Percentiles rank a stretch among this genome's conserved stretches.
Conservation (phyloP, 2,888 invertebrate species). For the Cabera pusaria region DNA sequence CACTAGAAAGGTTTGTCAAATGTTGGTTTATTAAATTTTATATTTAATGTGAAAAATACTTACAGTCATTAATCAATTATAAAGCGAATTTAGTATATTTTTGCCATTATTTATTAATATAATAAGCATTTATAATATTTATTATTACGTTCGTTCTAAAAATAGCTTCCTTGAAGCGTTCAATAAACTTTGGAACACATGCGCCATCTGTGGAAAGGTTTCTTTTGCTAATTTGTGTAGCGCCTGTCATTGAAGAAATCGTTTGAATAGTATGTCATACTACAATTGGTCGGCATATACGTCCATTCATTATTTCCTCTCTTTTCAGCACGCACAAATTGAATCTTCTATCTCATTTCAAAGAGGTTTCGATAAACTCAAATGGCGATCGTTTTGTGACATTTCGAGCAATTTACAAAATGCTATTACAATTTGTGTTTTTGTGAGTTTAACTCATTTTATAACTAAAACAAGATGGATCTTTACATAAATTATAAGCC, state of each 20-base stretch:
- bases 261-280: constrained; percentile 28
- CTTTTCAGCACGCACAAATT: constrained; percentile 29
- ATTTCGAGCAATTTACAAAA: constrained; percentile 58
- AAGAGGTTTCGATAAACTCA: constrained; percentile 49
- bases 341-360: constrained; percentile 44
- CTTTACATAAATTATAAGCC: constrained; percentile 11
- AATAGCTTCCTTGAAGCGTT: constrained; percentile 67
- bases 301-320: constrained; percentile 36
- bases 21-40: too few relatives aligned
- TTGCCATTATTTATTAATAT: too few relatives aligned
- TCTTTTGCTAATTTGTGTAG: too few relatives aligned
- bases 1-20: too few relatives aligned
- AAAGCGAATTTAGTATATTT: too few relatives aligned
- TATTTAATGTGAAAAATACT: too few relatives aligned
- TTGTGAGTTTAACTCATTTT: constrained; percentile 44
- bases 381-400: constrained; percentile 72
- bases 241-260: constrained; percentile 20
- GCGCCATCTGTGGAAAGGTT: constrained; percentile 67
- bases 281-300: constrained; percentile 44
- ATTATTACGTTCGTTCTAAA: constrained; percentile 49
- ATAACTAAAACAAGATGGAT: constrained; percentile 59
- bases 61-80: too few relatives aligned
- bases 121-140: too few relatives aligned
- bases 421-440: constrained; percentile 43
- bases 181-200: constrained; percentile 74